Evolutionary conservation across 1,140 invertebrate species (phyloP), one percentile per base, ranked within the genome.

Genomic region (Carposina sasakii): DNA sequence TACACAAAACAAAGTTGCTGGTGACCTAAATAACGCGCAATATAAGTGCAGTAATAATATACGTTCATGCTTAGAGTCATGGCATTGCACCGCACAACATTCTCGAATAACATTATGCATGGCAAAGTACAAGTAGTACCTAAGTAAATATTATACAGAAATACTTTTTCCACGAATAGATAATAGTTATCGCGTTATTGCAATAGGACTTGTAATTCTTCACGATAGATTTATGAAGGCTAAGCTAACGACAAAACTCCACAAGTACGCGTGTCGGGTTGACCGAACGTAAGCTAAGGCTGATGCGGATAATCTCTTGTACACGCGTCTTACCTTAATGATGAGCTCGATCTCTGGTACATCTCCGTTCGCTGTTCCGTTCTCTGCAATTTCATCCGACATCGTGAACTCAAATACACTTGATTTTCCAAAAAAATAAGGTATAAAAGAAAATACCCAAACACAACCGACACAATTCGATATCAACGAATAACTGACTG

Each of bases 301-400:
- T 15, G 36, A 12, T 13, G 47, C 51, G 53, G 54, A 49, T 74
- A 66, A 68, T 70, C 58, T 73, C 55, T 54, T 39, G 42, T 48
- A 43, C 67, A 72, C 64, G 71, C 67, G 66, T 67, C 68, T 28
- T 82, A 92, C 92, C 91, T 93, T 93, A 60, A 93, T 93, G 61
- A 93, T 93, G 56, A 93, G 85, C 84, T 93, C 92, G 68, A 93
- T 92, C 83, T 93, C 91, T 30, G 91, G 91, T 60, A 92, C 90
- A 67, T 90, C 89, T 63, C 89, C 90, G 77, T 90, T 90, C 63
- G 83, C 86, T 55, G 89, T 89, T 60, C 89, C 89, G 76, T 90
- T 90, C 60, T 85, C 83, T 42, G 81, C 77, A 45, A 83, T 75
- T 82, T 86, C 85, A 72, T 86, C 85, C 69, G 85, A 85, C 85